A percentile compares a stretch with the other conserved stretches of the same genome.
These are phyloP conservation scores for Pangasius krempfi DNA, from an alignment of 2,797 vertebrate species.

Conservation along the genomic window DNA sequence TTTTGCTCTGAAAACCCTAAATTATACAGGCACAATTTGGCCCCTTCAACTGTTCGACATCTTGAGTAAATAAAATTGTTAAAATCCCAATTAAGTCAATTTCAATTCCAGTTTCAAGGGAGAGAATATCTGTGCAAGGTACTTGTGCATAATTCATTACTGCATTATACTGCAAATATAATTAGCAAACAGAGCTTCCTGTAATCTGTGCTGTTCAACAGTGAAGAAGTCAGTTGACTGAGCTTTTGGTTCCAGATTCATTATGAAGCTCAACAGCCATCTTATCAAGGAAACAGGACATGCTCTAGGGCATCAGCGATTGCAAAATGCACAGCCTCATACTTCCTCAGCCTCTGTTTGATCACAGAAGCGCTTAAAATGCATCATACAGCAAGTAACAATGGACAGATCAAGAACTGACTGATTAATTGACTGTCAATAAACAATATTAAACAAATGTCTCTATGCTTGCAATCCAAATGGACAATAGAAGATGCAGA, in stretches of 20 bases:
- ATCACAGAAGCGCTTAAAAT: slow-evolving; percentile 10
- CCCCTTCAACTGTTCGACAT: not conserved
- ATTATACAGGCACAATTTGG: not conserved
- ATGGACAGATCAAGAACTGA: not conserved
- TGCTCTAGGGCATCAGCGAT: slow-evolving; percentile 57
- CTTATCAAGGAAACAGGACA: slow-evolving; percentile 58
- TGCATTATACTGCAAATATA: slow-evolving; percentile 5
- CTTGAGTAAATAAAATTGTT: not conserved
- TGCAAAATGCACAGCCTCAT: slow-evolving; percentile 43
- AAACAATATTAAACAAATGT: not conserved
- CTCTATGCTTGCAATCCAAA: not conserved
- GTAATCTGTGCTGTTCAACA: not conserved
- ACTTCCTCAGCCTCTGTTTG: slow-evolving; percentile 41
- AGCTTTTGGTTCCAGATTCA: slow-evolving; percentile 32
- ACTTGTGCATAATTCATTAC: not conserved
- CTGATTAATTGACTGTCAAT: not conserved
- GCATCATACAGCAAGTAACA: not conserved
- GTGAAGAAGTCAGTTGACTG: not conserved
- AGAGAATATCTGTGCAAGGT: not conserved
- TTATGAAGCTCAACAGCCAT: slow-evolving; percentile 57
- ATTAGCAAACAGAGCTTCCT: slow-evolving; percentile 23
- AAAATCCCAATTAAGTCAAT: not conserved
- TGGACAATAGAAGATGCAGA: not conserved
- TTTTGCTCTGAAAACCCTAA: not conserved
- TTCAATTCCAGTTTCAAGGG: not conserved